Percentiles rank a stretch among this genome's conserved stretches.
phyloP scores from a whole-genome alignment of 2,797 vertebrate species.

The Intellagama lesueurii region DNA sequence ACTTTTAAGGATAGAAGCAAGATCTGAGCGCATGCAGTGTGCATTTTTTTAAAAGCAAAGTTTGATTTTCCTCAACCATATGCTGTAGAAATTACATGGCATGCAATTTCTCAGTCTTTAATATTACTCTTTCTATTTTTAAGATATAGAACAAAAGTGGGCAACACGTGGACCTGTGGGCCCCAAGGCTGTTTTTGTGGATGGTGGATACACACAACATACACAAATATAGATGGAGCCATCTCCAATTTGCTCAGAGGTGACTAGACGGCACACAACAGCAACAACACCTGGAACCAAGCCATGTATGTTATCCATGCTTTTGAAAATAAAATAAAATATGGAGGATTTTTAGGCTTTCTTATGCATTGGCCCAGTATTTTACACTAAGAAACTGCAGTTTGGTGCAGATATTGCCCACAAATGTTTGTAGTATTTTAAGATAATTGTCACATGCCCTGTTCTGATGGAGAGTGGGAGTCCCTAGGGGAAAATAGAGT shows the following conservation, averaged over 20 bases:
- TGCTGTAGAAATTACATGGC: neutral
- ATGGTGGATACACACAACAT: no score
- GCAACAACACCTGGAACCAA: no score
- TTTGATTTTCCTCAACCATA: neutral
- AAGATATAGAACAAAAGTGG: neutral
- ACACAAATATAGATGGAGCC: neutral
- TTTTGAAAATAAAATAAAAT: conserved; percentile 4
- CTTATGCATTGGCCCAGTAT: neutral
- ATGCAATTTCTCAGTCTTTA: neutral
- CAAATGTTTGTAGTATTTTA: conserved; percentile 36
- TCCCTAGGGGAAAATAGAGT: neutral
- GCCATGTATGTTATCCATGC: no score
- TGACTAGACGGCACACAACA: no score
- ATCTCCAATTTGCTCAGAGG: neutral
- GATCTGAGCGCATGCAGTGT: neutral
- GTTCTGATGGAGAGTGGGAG: neutral
- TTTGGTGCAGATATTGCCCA: neutral
- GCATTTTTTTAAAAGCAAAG: no score
- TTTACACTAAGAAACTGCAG: neutral
- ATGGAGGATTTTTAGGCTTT: neutral
- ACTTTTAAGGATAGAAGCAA: conserved; percentile 7
- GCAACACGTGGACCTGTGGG: neutral
- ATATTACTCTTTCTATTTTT: neutral
- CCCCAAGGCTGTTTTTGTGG: neutral
- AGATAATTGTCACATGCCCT: conserved; percentile 16